Evolutionary conservation across 2,888 invertebrate genomes (phyloP), one percentile per base, ranked within the genome.

Genomic region (Xylocampa areola): DNA sequence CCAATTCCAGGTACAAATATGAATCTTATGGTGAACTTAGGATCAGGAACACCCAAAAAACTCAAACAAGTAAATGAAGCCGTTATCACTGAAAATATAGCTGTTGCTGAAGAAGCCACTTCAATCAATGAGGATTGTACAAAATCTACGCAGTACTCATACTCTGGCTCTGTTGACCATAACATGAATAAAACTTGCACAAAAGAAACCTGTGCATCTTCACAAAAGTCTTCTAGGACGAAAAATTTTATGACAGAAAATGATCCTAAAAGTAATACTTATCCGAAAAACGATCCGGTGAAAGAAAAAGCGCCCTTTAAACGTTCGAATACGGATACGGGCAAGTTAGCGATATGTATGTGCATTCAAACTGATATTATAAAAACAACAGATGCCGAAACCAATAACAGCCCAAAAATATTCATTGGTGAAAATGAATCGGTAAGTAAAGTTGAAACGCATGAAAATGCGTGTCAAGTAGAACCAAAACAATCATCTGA

Each of bases 1-100:
- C 92, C 93, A 11, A 88, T 92, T 59, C 80, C 88, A 68, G 92
- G 91, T n/a, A 92, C 92, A 33, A 92, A 92, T 63, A 91, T 93
- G 90, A 90, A 85, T 16, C 77, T 92, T 6, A 86, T 82, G 73
- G 87, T 91, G 2, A 85, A 72, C 41, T 77, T 88, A 55, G 84
- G 74, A 13, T 68, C 79, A 3, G 64, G n/a, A n/a, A n/a, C n/a
- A n/a, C n/a, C n/a, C n/a, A n/a, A n/a, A n/a, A n/a, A n/a, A n/a
- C n/a, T 35, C 0, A 63, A 61, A 14, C 30, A 51, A 39, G 35
- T 63, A 2, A 54, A 52, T 27, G 66, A 81, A 70, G 78, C 76
- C 11, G 72, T 85, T n/a, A 71, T 60, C n/a, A 87, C 87, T 16
- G 79, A 84, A 17, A 75, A 66, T 48, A 59, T 60, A 33, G 36